Evolutionary conservation across 2,113 vertebrate genomes (phyloP), one percentile per base, ranked within the genome.

Genomic region (Charina bottae): DNA sequence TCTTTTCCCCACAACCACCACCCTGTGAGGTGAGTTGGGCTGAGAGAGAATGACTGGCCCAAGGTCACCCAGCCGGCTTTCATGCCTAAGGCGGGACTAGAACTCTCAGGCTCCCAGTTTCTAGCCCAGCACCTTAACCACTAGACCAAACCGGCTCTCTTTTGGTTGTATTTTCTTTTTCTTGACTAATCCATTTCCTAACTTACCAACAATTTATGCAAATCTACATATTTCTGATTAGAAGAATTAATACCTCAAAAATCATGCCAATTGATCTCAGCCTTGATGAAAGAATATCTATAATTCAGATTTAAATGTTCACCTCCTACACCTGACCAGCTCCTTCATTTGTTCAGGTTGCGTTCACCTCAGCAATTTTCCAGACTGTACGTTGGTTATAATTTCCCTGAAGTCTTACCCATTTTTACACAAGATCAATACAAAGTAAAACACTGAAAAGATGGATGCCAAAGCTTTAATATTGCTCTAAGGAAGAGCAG

Each of bases 191-290:
- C 68, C 28, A 60, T 89, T 49, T 68, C 19, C 58, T 78, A 37
- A 12, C 0, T 62, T 90, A 86, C 37, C 33, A 72, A 21, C 42
- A 46, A 37, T 87, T 92, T 90, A 85, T 91, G 72, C 88, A 84
- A 23, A 88, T 59, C 10, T 84, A 83, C 58, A 49, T 0, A 12
- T n/a, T 46, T 93, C 92, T 42, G 87, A 72, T 92, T 89, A 55
- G 88, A 85, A 72, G 49, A n/a, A 37, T 49, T 28, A 42, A 4
- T 24, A 85, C 54, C 58, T n/a, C 33, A 28, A 68, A 17, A 90
- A 26, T 4, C 93, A 84, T 93, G 60, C 68, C n/a, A 55, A 88
- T 92, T 15, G 91, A 2, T 86, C 92, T 93, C 90, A 94, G 90
- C 56, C 84, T 1, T 33, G 49, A 9, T 23, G 85, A 60, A 68